Base-by-base conservation (phyloP, 2,888 invertebrate genomes). In the Cheilosia variabilis region DNA sequence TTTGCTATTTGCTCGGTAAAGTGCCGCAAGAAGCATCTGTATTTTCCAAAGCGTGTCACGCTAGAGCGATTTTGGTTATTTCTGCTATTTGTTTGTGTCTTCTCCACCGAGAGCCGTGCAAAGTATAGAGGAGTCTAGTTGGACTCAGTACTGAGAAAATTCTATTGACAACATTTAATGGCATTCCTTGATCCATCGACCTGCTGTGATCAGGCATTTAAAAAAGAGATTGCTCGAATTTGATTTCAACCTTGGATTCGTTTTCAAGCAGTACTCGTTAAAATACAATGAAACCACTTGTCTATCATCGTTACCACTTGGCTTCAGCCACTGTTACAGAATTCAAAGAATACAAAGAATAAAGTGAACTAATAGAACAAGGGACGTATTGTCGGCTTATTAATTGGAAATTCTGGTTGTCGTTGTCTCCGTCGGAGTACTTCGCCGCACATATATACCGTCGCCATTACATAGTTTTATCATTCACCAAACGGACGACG, bases 401-500 rank as follows among this genome's bases (percentile, higher is more conserved):
- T 10, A 60, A 62, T 47, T 50, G 37, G 24, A 57, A 55, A 71
- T 76, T 77, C 66, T 72, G 57, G 57, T 62, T 75, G 45, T 68
- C 55, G 68, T 76, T 62, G 53, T 62, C 63, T 45, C 57, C 22
- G 58, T 75, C 10, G 43, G 68, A 72, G 66, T 45, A 66, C 75
- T 66, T 37, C 53, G 58, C 71, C 65, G 47, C 72, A 63, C 65
- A 65, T 58, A 66, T 66, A 6, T 27, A 47, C 60, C 62, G 80
- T 65, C 53, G 65, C 24, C 50, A 47, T 53, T 50, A 19, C 52
- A 60, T 34, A 22, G 43, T 57, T 50, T 45, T 45, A 43, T 65
- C 47, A 62, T 31, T 60, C 60, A 80, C 53, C 80, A 72, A 79
- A 71, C 65, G 37, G 62, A 62, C 95, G 95, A 92, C 98, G 98